These are phyloP conservation scores for Phrynocephalus forsythii DNA, from an alignment of 2,797 vertebrate genomes.

Conservation along the genomic window DNA sequence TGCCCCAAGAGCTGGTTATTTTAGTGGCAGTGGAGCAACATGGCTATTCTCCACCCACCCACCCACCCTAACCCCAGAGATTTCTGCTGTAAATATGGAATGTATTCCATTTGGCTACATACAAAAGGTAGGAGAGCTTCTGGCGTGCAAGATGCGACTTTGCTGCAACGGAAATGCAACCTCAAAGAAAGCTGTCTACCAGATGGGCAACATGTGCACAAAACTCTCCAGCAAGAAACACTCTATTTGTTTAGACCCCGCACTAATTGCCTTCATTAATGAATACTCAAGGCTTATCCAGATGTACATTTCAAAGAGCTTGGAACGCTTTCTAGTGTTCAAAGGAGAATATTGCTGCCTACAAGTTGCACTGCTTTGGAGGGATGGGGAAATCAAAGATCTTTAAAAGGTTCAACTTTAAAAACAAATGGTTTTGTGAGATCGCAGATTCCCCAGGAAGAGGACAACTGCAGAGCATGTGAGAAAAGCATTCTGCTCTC, in stretches of 20 bases:
- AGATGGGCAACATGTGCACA: background rate
- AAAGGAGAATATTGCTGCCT: background rate
- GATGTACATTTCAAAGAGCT: constrained; percentile 3
- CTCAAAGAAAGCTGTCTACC: background rate
- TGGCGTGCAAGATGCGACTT: background rate
- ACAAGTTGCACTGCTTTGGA: background rate
- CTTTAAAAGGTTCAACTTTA: background rate
- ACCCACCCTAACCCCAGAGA: background rate
- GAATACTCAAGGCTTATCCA: background rate
- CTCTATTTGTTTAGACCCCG: background rate
- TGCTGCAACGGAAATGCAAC: background rate
- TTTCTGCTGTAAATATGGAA: background rate
- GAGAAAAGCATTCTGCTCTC: background rate
- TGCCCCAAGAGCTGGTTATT: too few relatives aligned
- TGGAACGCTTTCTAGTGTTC: background rate
- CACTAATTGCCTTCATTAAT: background rate
- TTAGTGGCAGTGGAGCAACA: too few relatives aligned
- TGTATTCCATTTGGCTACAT: background rate
- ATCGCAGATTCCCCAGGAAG: background rate
- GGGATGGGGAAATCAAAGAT: background rate
- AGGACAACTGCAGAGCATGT: background rate
- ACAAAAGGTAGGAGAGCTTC: background rate
- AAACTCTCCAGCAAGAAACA: background rate
- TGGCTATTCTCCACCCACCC: too few relatives aligned
- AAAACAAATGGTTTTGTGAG: background rate